Evolutionary conservation across 2,797 vertebrate species (phyloP).

Genomic region (Betta splendens): DNA sequence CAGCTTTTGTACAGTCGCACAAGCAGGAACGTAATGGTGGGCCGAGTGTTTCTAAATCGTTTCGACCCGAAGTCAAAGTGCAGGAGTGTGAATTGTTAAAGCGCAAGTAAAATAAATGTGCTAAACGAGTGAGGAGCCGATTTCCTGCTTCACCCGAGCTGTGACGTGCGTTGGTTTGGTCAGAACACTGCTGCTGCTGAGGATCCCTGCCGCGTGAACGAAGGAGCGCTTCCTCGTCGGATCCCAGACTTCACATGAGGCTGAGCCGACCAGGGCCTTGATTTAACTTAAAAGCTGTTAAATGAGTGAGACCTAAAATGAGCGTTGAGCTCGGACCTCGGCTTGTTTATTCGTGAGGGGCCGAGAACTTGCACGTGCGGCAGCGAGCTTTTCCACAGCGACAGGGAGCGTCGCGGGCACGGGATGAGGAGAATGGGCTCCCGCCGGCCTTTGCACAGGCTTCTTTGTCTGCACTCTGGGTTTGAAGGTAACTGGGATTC

Average conservation of each 20-base stretch:
- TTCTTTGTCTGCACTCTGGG: slow-evolving; percentile 74
- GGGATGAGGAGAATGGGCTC: slow-evolving; percentile 61
- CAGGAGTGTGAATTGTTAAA: background rate
- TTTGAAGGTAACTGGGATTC: slow-evolving; percentile 67
- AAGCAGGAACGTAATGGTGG: slow-evolving; percentile 15
- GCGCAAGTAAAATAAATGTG: slow-evolving; percentile 5
- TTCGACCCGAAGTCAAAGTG: slow-evolving; percentile 13
- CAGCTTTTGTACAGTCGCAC: slow-evolving; percentile 40
- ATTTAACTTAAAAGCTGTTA: slow-evolving; percentile 23
- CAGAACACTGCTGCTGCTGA: background rate
- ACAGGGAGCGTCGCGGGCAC: slow-evolving; percentile 56
- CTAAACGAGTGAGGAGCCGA: too few relatives aligned
- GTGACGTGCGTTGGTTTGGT: background rate
- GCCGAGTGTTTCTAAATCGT: slow-evolving; percentile 11
- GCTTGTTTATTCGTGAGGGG: slow-evolving; percentile 44
- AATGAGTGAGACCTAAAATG: slow-evolving; percentile 35
- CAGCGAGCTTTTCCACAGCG: slow-evolving; percentile 53
- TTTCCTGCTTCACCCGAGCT: background rate
- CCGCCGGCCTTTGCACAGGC: slow-evolving; percentile 57
- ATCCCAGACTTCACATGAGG: background rate
- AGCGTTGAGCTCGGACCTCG: slow-evolving; percentile 14
- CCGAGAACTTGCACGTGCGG: slow-evolving; percentile 58
- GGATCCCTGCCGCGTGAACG: too few relatives aligned
- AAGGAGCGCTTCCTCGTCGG: too few relatives aligned
- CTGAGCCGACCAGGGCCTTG: slow-evolving; percentile 22